Evolutionary conservation across 30 jellyfish, hydroid and myxozoan species (phyloP).

Genomic region (Turritopsis dohrnii): DNA sequence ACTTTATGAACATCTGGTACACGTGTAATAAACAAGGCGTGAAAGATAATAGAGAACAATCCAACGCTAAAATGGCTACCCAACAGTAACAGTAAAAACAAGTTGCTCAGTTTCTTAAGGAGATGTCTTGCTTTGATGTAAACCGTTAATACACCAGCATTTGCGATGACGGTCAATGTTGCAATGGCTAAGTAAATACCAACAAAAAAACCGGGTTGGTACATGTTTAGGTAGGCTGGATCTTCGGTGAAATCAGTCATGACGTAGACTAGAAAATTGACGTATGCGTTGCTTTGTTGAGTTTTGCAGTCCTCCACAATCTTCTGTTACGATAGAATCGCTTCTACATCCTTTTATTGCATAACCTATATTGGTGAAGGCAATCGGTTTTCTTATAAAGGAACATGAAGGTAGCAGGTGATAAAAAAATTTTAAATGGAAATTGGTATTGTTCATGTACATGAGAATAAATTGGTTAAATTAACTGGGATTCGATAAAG

Average conservation of each 20-base stretch:
- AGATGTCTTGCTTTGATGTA: not conserved
- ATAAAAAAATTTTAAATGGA: no score
- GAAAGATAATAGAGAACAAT: not conserved
- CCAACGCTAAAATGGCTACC: not conserved
- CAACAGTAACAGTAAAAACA: not conserved
- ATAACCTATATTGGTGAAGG: no score
- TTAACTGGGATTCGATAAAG: no score
- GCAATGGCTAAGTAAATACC: not conserved
- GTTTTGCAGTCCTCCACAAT: no score
- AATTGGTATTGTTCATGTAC: no score
- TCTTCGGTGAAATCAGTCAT: not conserved
- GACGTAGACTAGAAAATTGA: no score
- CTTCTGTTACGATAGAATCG: no score
- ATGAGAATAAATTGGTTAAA: no score
- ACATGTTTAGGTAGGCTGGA: not conserved
- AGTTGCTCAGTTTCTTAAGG: not conserved
- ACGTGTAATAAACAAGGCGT: not conserved
- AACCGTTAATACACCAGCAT: not conserved
- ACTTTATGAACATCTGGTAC: not conserved
- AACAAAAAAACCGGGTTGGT: not conserved
- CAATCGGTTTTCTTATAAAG: no score
- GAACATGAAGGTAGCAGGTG: no score
- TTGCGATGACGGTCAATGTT: not conserved
- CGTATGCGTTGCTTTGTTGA: no score
- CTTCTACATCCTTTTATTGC: no score